These are phyloP conservation scores for Thrips palmi DNA, from an alignment of 1,140 invertebrate genomes.

Conservation along the genomic window DNA sequence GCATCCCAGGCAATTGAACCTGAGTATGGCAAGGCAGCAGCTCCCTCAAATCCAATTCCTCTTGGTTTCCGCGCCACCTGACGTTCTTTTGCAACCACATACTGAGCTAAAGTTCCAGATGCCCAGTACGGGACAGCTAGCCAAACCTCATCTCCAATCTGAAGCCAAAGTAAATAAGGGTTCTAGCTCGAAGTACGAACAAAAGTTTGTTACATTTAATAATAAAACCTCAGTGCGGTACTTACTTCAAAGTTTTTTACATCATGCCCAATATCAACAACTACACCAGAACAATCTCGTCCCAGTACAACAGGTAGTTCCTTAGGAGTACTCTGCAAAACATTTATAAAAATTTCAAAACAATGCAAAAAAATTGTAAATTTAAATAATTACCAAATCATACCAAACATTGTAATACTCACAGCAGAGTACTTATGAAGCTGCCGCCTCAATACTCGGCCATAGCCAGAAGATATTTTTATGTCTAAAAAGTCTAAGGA, in stretches of 20 bases:
- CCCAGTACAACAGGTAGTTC: slow-evolving; percentile 43
- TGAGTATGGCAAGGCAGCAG: slow-evolving; percentile 49
- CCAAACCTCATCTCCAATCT: slow-evolving; percentile 41
- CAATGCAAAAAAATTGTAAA: slow-evolving; percentile 8
- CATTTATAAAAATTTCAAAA: slow-evolving; percentile 7
- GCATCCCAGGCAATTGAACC: slow-evolving; percentile 46
- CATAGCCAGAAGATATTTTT: slow-evolving; percentile 41
- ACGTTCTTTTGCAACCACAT: slow-evolving; percentile 34
- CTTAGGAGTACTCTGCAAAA: slow-evolving; percentile 25
- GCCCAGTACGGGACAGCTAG: slow-evolving; percentile 36
- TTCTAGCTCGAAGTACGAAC: too few species aligned
- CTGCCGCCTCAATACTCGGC: slow-evolving; percentile 31
- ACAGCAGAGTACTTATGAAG: slow-evolving; percentile 31
- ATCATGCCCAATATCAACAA: slow-evolving; percentile 39
- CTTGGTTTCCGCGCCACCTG: slow-evolving; percentile 42
- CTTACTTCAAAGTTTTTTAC: slow-evolving; percentile 36
- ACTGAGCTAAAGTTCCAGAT: slow-evolving; percentile 38
- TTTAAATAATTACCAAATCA: neutral
- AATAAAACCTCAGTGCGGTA: too few species aligned
- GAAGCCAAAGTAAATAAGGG: too few species aligned
- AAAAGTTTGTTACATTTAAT: too few species aligned
- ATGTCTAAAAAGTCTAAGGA: slow-evolving; percentile 42
- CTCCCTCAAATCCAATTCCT: slow-evolving; percentile 42
- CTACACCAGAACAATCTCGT: slow-evolving; percentile 45
- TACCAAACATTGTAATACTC: slow-evolving; percentile 16